These are phyloP conservation scores for Proales similis DNA, from an alignment of 1,140 invertebrate species.

Conservation along the genomic window DNA sequence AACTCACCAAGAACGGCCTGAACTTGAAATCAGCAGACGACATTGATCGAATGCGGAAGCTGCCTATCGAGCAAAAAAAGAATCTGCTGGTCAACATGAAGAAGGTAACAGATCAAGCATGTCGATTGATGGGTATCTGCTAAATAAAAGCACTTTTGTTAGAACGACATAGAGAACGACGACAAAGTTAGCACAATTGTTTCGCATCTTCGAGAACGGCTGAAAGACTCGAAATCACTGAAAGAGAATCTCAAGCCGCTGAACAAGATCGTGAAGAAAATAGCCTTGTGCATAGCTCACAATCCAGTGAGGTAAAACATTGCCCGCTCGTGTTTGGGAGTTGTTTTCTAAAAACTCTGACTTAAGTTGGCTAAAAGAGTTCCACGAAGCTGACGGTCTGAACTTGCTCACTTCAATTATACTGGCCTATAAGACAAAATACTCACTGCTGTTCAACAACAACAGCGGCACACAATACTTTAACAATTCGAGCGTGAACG, in stretches of 20 bases:
- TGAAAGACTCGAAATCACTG: conserved; percentile 13
- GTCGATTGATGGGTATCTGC: too few relatives aligned
- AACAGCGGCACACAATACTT: conserved; percentile 1
- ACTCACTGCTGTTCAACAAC: neutral
- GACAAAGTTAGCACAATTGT: conserved; percentile 28
- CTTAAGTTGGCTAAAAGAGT: conserved; percentile 29
- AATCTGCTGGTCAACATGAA: conserved; percentile 21
- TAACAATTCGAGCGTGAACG: neutral
- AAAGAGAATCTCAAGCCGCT: conserved; percentile 30
- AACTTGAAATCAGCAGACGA: conserved; percentile 22
- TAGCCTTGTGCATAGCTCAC: conserved; percentile 23
- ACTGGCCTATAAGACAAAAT: conserved; percentile 18
- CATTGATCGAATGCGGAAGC: conserved; percentile 17
- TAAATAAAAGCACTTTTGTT: too few relatives aligned
- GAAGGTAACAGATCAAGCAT: conserved; percentile 1
- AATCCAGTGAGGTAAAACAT: conserved; percentile 27
- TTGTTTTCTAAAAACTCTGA: neutral
- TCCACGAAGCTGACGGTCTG: conserved; percentile 16
- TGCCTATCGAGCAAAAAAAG: conserved; percentile 22
- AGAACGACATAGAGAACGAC: conserved; percentile 16
- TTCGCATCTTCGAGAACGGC: neutral
- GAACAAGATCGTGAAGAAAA: conserved; percentile 16
- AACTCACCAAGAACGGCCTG: conserved; percentile 9
- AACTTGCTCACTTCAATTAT: neutral
- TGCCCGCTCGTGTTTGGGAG: neutral